Conservation (phyloP, 2,113 vertebrate genomes). For the Nothobranchius furzeri region DNA sequence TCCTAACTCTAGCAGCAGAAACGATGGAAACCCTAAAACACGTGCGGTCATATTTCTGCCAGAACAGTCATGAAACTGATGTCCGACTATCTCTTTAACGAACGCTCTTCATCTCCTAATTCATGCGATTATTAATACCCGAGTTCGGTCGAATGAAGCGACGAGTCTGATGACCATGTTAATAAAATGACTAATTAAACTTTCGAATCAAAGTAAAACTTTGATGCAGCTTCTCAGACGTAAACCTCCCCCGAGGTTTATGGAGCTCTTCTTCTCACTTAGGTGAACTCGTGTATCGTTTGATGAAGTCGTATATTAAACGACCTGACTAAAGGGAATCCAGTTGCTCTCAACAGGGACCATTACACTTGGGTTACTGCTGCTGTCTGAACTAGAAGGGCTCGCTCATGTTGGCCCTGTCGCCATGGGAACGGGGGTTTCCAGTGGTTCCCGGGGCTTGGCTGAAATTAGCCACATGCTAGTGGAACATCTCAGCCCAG, state of each 20-base stretch:
- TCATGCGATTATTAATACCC: background rate
- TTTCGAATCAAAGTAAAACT: slow-evolving; percentile 27
- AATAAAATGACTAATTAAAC: background rate
- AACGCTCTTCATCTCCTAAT: background rate
- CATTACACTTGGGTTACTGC: slow-evolving; percentile 15
- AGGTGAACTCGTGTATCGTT: slow-evolving; percentile 30
- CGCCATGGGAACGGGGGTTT: slow-evolving; percentile 32
- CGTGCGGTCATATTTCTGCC: too few relatives aligned
- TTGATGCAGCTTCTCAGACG: slow-evolving; percentile 7
- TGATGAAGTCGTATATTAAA: slow-evolving; percentile 23
- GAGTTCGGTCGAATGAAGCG: background rate
- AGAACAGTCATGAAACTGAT: too few relatives aligned
- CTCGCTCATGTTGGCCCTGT: slow-evolving; percentile 33
- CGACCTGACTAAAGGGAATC: slow-evolving; percentile 23
- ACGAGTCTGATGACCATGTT: background rate
- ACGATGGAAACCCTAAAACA: too few relatives aligned
- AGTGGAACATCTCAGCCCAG: slow-evolving; percentile 22
- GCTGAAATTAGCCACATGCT: slow-evolving; percentile 27
- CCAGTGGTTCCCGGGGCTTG: background rate
- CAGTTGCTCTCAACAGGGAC: slow-evolving; percentile 17
- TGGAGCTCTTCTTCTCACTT: slow-evolving; percentile 31
- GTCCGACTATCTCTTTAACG: too few relatives aligned
- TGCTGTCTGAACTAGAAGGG: slow-evolving; percentile 38
- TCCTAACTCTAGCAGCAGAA: too few relatives aligned
- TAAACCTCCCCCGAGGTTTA: slow-evolving; percentile 35